Percentiles rank a stretch among this genome's conserved stretches.
Evolutionary conservation across 1,140 invertebrate species (phyloP).

Genomic region (Drosophila punjabiensis): DNA sequence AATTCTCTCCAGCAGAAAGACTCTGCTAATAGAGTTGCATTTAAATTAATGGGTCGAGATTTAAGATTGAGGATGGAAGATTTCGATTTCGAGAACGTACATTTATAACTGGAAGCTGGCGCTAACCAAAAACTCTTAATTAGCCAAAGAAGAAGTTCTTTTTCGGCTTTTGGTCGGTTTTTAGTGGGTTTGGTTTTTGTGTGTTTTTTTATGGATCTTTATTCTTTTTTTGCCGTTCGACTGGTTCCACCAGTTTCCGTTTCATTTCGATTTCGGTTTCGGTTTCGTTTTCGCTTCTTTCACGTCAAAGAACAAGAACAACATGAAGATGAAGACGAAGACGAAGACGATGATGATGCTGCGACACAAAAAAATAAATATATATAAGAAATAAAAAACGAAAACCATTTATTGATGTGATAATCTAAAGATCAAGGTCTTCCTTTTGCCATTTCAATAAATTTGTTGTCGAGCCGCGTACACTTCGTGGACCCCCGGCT

Average conservation of each 20-base stretch:
- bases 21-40: constrained; percentile 46
- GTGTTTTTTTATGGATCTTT: constrained; percentile 27
- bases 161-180: constrained; percentile 25
- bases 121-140: constrained; percentile 65
- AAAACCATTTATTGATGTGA: constrained; percentile 80
- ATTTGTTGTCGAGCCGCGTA: constrained; percentile 56
- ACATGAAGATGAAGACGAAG: constrained; percentile 39
- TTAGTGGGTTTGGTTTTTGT: constrained; percentile 27
- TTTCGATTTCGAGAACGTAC: constrained; percentile 14
- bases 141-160: constrained; percentile 76
- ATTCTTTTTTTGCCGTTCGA: constrained; percentile 48
- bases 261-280: constrained; percentile 63
- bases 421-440: constrained; percentile 83
- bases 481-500: constrained; percentile 44
- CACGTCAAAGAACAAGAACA: constrained; percentile 58
- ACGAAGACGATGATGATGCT: constrained; percentile 36
- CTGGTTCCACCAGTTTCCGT: constrained; percentile 77
- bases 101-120: constrained; percentile 23
- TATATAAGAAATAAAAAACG: constrained; percentile 34
- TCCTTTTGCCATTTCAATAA: constrained; percentile 80
- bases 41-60: constrained; percentile 37
- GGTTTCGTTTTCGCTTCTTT: constrained; percentile 67
- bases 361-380: constrained; percentile 49
- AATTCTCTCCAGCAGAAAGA: constrained; percentile 2
- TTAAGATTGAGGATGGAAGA: constrained; percentile 12